phyloP scores from a whole-genome alignment of 2,113 vertebrate genomes.

The Carollia perspicillata region DNA sequence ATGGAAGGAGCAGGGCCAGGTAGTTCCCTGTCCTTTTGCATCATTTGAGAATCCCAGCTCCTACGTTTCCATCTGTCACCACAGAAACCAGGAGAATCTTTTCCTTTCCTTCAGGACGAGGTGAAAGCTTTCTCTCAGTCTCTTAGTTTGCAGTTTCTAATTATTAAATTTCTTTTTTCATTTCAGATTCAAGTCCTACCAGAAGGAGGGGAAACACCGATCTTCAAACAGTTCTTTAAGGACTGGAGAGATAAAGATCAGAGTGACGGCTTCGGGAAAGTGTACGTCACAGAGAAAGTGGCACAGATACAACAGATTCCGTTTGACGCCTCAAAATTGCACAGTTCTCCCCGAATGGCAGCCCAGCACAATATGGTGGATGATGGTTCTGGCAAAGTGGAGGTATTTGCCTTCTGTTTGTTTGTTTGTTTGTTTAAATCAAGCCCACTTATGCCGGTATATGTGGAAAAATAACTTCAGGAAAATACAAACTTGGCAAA shows the following conservation, averaged over 20 bases:
- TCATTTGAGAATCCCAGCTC: background rate
- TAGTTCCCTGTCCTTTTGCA: background rate
- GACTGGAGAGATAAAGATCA: conserved; percentile 91
- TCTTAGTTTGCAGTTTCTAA: conserved; percentile 12
- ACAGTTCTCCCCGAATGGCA: conserved; percentile 89
- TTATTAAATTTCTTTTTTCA: background rate
- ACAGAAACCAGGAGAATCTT: background rate
- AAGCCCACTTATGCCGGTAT: background rate
- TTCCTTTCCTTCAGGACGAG: background rate
- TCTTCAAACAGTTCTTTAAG: conserved; percentile 94
- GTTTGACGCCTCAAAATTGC: conserved; percentile 92
- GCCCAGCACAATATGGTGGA: conserved; percentile 94
- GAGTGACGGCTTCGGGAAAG: conserved; percentile 90
- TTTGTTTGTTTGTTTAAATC: background rate
- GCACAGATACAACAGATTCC: conserved; percentile 88
- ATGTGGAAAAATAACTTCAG: background rate
- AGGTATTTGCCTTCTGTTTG: conserved; percentile 80
- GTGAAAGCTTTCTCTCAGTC: background rate
- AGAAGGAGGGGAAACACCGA: conserved; percentile 91
- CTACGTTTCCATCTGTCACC: background rate
- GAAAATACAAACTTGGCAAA: background rate
- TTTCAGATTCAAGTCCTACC: conserved; percentile 94
- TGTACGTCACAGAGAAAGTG: conserved; percentile 89
- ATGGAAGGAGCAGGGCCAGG: background rate
- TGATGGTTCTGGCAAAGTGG: conserved; percentile 87